phyloP scores from a whole-genome alignment of 2,797 vertebrate species.

The Rhinoraja longicauda region DNA sequence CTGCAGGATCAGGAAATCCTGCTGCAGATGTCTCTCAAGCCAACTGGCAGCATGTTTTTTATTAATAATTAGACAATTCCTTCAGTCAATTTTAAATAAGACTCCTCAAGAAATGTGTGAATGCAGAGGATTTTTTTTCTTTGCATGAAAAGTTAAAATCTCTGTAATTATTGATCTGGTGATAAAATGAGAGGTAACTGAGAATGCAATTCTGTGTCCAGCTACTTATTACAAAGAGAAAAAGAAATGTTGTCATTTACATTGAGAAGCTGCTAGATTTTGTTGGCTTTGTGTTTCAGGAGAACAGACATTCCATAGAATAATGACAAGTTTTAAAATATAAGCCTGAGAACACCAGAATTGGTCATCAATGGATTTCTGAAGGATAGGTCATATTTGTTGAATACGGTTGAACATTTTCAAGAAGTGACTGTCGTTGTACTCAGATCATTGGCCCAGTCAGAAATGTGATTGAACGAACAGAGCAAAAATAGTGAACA shows the following conservation, averaged over 20 bases:
- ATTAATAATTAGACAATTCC: not conserved
- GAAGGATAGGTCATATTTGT: no score
- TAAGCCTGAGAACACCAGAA: not conserved
- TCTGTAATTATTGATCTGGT: not conserved
- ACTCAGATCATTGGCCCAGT: no score
- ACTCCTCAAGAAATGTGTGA: not conserved
- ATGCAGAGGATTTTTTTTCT: not conserved
- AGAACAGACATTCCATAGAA: not conserved
- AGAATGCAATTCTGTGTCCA: not conserved
- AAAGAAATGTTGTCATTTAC: not conserved
- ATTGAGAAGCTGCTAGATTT: not conserved
- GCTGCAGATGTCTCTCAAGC: not conserved
- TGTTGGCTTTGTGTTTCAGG: not conserved
- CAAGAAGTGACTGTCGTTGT: no score
- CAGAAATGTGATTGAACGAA: no score
- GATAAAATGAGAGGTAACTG: not conserved
- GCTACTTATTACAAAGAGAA: not conserved
- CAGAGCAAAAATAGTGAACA: no score
- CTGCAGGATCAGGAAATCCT: conserved; percentile 15
- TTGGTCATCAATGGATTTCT: not conserved
- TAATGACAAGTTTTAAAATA: not conserved
- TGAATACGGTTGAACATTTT: no score
- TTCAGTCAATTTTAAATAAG: not conserved
- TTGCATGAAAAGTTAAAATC: not conserved
- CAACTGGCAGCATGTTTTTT: not conserved